Evolutionary conservation across 1,140 invertebrate genomes (phyloP), one percentile per base, ranked within the genome.

Genomic region (Sitobion miscanthi): DNA sequence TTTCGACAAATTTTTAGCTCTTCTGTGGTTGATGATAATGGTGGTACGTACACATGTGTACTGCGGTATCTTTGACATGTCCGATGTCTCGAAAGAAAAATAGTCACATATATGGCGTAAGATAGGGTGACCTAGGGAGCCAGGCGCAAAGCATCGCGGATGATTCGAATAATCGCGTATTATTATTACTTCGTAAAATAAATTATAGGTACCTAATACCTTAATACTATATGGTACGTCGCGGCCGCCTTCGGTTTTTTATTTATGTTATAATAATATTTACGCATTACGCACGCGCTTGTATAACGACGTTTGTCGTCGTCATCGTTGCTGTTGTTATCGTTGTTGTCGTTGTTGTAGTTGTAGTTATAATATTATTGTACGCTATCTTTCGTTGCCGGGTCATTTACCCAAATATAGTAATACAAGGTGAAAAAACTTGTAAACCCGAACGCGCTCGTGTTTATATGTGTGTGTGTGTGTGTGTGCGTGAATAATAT

Each of bases 401-500:
- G 86, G 86, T n/a, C 86, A 87, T 87, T 87, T 87, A 87, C 86
- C 86, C 86, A 52, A 88, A 88, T 52, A 52, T 88, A 35, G 47
- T 52, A 88, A 88, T 86, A 86, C 85, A 49, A 88, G 30, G 87
- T 49, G 35, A 88, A 88, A 88, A 88, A 77, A 77, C 62, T 77
- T 77, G 62, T 77, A n/a, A 77, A 77, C 62, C 62, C 62, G 62
- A 77, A 77, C 30, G 30, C 11, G 30, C 3, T 14, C 62, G 62
- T 4, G 57, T 69, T 3, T n/a, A 30, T 20, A 1, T 17, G 49
- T 17, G 14, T 20, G 49, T 52, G 49, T 69, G 4, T 1, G 57
- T n/a, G 52, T 5, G 14, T 47, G 38, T 35, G 82, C 14, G n/a
- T 77, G 62, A n/a, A n/a, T 69, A 77, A 77, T 77, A 77, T 77